Percentiles rank a stretch among this genome's conserved stretches.
phyloP scores from a whole-genome alignment of 2,797 vertebrate species.

The Urosaurus nigricauda region DNA sequence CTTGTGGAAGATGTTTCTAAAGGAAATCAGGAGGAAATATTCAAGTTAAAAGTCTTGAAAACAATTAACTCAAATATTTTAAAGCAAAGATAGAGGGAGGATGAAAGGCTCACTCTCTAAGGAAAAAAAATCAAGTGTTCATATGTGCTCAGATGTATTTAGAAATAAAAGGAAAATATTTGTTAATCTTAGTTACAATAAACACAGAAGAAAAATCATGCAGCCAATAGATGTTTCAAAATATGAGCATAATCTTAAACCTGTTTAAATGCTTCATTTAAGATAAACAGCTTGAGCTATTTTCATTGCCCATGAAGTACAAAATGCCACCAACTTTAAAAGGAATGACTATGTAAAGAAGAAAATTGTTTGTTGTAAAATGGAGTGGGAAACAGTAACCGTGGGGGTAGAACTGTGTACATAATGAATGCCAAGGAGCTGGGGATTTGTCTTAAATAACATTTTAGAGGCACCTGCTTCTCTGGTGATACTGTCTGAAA shows the following conservation, averaged over 20 bases:
- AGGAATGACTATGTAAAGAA: neutral
- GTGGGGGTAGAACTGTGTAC: neutral
- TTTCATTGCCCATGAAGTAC: neutral
- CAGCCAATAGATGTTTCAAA: neutral
- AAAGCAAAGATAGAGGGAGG: neutral
- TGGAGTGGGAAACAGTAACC: neutral
- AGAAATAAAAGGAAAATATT: neutral
- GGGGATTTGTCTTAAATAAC: neutral
- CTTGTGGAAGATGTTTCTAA: neutral
- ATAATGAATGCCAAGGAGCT: neutral
- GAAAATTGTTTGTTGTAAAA: neutral
- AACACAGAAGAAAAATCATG: neutral
- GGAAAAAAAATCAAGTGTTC: neutral
- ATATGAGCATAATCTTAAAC: neutral
- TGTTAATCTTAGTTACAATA: neutral
- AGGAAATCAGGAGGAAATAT: neutral
- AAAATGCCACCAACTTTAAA: neutral
- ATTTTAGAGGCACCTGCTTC: neutral
- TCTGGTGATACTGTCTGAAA: neutral
- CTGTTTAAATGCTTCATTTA: neutral
- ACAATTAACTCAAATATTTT: neutral
- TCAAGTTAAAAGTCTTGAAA: neutral
- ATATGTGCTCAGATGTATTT: too few relatives aligned
- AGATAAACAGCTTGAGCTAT: neutral
- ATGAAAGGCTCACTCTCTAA: neutral